These are phyloP conservation scores for Piprites chloris DNA, from an alignment of 2,113 vertebrate species.

Conservation along the genomic window DNA sequence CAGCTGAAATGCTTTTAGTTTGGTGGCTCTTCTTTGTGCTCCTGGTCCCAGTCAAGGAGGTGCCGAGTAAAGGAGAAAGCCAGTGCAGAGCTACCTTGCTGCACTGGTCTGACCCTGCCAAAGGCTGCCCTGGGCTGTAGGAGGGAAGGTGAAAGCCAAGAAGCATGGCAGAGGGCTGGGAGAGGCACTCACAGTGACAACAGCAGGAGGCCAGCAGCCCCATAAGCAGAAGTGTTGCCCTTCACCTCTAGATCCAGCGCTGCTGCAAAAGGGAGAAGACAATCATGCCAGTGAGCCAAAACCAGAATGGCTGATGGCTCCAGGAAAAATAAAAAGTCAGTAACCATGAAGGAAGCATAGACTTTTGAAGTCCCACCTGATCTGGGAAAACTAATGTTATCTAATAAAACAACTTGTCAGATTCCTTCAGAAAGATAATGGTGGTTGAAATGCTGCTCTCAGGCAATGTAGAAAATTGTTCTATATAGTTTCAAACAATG, in stretches of 20 bases:
- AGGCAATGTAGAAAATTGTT: not conserved
- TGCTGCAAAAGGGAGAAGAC: not conserved
- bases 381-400: not conserved
- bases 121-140: accelerated
- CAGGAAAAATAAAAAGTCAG: not conserved
- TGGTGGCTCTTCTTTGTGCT: not conserved
- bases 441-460: not conserved
- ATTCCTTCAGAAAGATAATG: not conserved
- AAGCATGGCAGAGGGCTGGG: not conserved
- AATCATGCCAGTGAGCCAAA: not conserved
- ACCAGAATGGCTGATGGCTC: not conserved
- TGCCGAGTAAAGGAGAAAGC: not conserved
- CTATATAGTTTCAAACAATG: not conserved
- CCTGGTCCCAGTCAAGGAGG: not conserved
- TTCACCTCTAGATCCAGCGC: not conserved
- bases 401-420: not conserved
- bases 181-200: not conserved
- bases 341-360: not conserved
- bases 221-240: no score
- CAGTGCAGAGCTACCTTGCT: not conserved
- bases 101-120: not conserved
- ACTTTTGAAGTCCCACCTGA: not conserved
- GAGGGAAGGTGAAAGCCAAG: not conserved
- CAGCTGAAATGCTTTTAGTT: not conserved
- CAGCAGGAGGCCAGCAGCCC: not conserved